Percentiles rank a stretch among this genome's conserved stretches.
Conservation (phyloP, 2,113 vertebrate genomes). For the Lepidothrix coronata region DNA sequence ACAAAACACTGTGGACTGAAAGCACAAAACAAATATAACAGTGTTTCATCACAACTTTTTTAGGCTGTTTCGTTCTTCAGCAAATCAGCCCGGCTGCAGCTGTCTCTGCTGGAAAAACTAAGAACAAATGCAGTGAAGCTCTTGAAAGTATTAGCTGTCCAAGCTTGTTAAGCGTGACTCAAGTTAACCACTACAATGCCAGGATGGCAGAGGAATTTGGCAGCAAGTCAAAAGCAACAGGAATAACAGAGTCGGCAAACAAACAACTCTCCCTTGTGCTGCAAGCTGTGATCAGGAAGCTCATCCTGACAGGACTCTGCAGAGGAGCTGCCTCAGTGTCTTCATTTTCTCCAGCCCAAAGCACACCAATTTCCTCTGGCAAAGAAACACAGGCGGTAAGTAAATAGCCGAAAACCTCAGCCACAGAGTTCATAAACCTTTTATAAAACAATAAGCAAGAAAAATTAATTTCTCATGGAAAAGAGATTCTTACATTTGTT, state of each 20-base stretch:
- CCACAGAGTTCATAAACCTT: not conserved
- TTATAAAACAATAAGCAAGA: not conserved
- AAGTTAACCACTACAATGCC: not conserved
- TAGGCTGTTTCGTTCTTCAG: not conserved
- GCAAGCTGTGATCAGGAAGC: not conserved
- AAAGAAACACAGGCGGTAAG: not conserved
- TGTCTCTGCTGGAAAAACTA: not conserved
- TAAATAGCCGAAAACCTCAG: not conserved
- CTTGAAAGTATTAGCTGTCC: slow-evolving; percentile 6
- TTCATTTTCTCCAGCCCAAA: not conserved
- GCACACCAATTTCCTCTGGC: not conserved
- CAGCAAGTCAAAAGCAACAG: not conserved
- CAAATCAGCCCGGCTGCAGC: not conserved
- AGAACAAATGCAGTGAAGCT: slow-evolving; percentile 26
- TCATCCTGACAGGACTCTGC: not conserved
- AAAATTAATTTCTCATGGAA: not conserved
- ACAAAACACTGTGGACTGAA: not conserved
- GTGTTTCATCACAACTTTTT: slow-evolving; percentile 24
- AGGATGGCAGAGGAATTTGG: not conserved
- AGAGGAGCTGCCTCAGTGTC: not conserved
- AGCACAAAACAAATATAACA: slow-evolving; percentile 22
- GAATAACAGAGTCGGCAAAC: not conserved
- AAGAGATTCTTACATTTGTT: not conserved
- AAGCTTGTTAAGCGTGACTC: not conserved
- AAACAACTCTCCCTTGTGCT: not conserved